Conservation (phyloP, 1,140 invertebrate species). For the Popillia japonica region DNA sequence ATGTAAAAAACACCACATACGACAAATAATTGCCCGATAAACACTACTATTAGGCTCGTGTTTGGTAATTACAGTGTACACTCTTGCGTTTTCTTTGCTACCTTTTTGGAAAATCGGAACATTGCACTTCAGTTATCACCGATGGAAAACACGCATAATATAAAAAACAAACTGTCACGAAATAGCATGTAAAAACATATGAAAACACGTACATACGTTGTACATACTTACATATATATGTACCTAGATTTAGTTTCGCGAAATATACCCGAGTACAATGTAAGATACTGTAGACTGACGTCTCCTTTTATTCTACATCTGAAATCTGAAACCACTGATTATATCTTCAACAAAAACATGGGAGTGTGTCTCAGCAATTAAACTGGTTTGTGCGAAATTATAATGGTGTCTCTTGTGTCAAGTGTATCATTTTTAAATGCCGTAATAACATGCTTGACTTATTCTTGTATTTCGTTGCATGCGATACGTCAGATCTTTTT, state of each 20-base stretch:
- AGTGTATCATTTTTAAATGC: neutral
- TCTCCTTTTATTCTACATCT: constrained; percentile 11
- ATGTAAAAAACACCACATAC: neutral
- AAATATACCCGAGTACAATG: neutral
- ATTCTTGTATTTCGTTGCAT: neutral
- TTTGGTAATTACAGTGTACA: constrained; percentile 20
- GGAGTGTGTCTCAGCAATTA: neutral
- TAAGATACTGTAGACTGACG: neutral
- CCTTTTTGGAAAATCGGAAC: neutral
- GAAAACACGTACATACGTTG: neutral
- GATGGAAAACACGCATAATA: neutral
- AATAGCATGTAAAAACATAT: neutral
- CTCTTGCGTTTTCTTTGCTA: neutral
- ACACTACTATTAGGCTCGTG: constrained; percentile 19
- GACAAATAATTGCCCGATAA: constrained; percentile 32
- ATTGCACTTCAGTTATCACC: constrained; percentile 4
- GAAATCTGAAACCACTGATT: constrained; percentile 26
- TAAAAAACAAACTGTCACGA: constrained; percentile 2
- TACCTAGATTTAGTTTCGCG: neutral
- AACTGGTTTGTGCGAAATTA: constrained; percentile 12
- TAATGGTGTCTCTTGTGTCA: neutral
- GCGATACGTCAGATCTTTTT: neutral
- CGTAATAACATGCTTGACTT: neutral
- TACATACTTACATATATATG: too few relatives aligned
- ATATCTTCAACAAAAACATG: neutral